Percentiles rank a stretch among this genome's conserved stretches.
phyloP scores from a whole-genome alignment of 1,140 invertebrate species.

The Drosophila subobscura region DNA sequence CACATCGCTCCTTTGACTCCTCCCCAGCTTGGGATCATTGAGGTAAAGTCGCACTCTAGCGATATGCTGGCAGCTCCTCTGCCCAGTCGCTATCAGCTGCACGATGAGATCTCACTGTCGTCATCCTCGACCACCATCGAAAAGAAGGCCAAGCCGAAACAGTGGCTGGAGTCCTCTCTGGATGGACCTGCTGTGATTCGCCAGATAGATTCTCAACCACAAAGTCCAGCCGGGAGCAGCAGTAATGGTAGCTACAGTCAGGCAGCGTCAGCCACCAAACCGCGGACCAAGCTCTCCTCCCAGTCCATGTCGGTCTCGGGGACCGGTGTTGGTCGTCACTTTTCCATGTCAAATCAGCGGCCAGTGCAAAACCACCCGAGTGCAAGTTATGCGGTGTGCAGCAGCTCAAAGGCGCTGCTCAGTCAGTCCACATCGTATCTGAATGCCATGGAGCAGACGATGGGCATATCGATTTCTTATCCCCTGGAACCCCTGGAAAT shows the following conservation, averaged over 20 bases:
- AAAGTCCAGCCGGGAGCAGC: conserved; percentile 53
- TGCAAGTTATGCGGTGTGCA: conserved; percentile 48
- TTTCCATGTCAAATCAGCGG: conserved; percentile 76
- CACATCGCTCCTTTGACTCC: conserved; percentile 71
- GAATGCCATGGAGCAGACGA: conserved; percentile 71
- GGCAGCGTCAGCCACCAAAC: conserved; percentile 25
- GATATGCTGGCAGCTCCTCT: conserved; percentile 71
- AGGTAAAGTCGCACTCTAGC: conserved; percentile 68
- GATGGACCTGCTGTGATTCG: conserved; percentile 83
- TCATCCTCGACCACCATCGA: conserved; percentile 65
- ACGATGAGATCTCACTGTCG: conserved; percentile 74
- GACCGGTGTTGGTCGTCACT: conserved; percentile 48
- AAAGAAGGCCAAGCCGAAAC: conserved; percentile 83
- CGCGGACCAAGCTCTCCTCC: conserved; percentile 71
- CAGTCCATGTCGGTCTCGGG: conserved; percentile 79
- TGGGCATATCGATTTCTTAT: conserved; percentile 76
- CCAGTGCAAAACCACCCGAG: conserved; percentile 41
- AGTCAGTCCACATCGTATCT: conserved; percentile 82
- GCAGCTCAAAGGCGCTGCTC: conserved; percentile 60
- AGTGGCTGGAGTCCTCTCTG: conserved; percentile 84
- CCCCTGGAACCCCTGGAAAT: conserved; percentile 73
- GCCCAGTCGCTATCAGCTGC: conserved; percentile 53
- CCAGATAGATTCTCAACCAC: conserved; percentile 56
- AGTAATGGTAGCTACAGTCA: conserved; percentile 34
- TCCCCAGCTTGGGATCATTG: conserved; percentile 48